These are phyloP conservation scores for Carassius carassius DNA, from an alignment of 2,113 vertebrate species.

Conservation along the genomic window DNA sequence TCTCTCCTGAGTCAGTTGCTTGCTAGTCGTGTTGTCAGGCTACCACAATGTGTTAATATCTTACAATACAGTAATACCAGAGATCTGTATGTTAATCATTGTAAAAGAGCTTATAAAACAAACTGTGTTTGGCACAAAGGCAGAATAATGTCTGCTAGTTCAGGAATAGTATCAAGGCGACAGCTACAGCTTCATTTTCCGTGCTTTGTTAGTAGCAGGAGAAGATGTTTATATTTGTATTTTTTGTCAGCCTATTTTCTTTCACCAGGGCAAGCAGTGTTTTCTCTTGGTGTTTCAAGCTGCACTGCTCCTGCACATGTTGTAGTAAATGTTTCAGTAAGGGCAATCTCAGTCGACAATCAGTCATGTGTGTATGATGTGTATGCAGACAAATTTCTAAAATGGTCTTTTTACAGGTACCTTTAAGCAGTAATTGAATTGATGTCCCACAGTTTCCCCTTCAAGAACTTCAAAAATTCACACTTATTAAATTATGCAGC, in stretches of 20 bases:
- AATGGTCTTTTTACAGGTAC: background rate
- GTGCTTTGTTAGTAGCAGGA: background rate
- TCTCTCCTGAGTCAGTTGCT: background rate
- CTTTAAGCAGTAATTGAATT: background rate
- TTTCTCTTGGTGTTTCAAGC: slow-evolving; percentile 1
- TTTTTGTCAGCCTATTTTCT: background rate
- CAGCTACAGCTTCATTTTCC: background rate
- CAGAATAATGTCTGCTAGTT: background rate
- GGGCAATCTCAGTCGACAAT: background rate
- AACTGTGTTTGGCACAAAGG: background rate
- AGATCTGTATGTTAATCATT: background rate
- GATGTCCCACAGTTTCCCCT: background rate
- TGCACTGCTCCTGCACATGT: background rate
- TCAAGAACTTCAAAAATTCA: background rate
- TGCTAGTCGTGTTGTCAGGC: background rate
- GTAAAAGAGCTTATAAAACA: background rate
- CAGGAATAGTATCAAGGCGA: background rate
- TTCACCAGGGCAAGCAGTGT: background rate
- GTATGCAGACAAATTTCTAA: background rate
- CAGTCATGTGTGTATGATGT: background rate
- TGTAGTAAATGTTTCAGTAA: background rate
- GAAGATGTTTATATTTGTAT: background rate
- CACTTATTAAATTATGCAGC: background rate
- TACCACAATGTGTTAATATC: background rate
- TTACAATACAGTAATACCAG: background rate